Percentiles rank a stretch among this genome's conserved stretches.
Evolutionary conservation across 2,888 invertebrate species (phyloP).

Genomic region (Coecobrya sp.): DNA sequence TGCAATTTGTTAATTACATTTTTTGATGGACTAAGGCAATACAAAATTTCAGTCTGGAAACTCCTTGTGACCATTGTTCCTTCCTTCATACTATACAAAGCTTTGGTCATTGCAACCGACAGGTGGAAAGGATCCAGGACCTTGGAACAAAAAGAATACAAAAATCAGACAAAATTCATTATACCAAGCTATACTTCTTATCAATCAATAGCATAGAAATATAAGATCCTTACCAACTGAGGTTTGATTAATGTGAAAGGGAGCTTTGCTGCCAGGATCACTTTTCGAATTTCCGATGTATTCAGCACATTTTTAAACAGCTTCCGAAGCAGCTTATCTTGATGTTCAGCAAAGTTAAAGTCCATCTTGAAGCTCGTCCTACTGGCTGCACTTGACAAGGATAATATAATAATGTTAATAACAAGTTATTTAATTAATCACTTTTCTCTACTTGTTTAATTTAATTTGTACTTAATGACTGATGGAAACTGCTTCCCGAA

Average conservation of each 20-base stretch:
- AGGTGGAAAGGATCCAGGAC: constrained; percentile 85
- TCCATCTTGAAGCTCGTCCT: constrained; percentile 64
- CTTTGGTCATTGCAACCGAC: constrained; percentile 84
- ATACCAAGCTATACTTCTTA: no score
- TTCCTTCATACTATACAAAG: constrained; percentile 83
- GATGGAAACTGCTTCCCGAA: no score
- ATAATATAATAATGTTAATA: no score
- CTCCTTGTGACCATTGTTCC: constrained; percentile 84
- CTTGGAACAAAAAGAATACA: no score
- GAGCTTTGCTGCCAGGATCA: constrained; percentile 81
- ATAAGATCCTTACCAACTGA: constrained; percentile 83
- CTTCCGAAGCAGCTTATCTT: constrained; percentile 79
- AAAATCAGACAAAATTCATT: not conserved
- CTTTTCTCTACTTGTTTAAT: no score
- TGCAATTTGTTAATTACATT: no score
- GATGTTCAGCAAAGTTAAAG: constrained; percentile 74
- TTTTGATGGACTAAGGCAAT: constrained; percentile 84
- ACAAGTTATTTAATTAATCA: no score
- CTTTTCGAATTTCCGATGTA: constrained; percentile 82
- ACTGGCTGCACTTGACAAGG: no score
- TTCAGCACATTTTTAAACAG: constrained; percentile 84
- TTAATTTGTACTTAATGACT: no score
- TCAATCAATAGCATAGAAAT: no score
- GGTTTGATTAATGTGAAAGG: constrained; percentile 85
- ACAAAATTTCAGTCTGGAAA: constrained; percentile 85